Percentiles rank a stretch among this genome's conserved stretches.
phyloP scores from a whole-genome alignment of 2,888 invertebrate genomes.

The Orthosia incerta region DNA sequence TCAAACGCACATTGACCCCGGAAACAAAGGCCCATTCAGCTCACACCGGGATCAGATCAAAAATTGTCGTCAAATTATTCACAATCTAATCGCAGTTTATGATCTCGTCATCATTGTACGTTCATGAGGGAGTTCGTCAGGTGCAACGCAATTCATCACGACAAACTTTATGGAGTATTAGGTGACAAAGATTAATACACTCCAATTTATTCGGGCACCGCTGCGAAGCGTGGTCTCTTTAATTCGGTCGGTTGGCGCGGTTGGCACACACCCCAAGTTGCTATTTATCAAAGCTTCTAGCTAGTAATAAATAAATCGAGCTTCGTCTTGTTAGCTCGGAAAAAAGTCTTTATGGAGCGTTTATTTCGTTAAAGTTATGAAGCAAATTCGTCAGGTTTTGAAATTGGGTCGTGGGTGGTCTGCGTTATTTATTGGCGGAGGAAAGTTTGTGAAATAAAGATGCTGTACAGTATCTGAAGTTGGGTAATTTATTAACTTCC shows the following conservation, averaged over 20 bases:
- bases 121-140: slow-evolving; percentile 61
- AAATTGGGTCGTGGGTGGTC: slow-evolving; percentile 38
- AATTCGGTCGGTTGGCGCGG: slow-evolving; percentile 64
- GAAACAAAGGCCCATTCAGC: slow-evolving; percentile 16
- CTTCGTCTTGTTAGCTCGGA: slow-evolving; percentile 62
- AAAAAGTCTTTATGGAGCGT: slow-evolving; percentile 62
- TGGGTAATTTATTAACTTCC: slow-evolving; percentile 9
- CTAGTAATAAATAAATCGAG: slow-evolving; percentile 66
- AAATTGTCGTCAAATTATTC: slow-evolving; percentile 48
- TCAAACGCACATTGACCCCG: slow-evolving; percentile 30
- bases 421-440: slow-evolving; percentile 43
- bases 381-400: slow-evolving; percentile 48
- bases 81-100: slow-evolving; percentile 46
- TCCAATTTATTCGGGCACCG: slow-evolving; percentile 77
- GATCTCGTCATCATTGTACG: slow-evolving; percentile 43
- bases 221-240: slow-evolving; percentile 64
- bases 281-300: slow-evolving; percentile 65
- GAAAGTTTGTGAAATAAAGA: slow-evolving; percentile 39
- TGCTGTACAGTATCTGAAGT: slow-evolving; percentile 9
- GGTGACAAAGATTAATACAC: slow-evolving; percentile 84
- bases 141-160: slow-evolving; percentile 78
- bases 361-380: slow-evolving; percentile 60
- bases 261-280: slow-evolving; percentile 55
- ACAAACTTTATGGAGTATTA: slow-evolving; percentile 82
- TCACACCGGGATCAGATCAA: slow-evolving; percentile 36